These are phyloP conservation scores for Probosciger aterrimus DNA, from an alignment of 2,113 vertebrate genomes.

Conservation along the genomic window DNA sequence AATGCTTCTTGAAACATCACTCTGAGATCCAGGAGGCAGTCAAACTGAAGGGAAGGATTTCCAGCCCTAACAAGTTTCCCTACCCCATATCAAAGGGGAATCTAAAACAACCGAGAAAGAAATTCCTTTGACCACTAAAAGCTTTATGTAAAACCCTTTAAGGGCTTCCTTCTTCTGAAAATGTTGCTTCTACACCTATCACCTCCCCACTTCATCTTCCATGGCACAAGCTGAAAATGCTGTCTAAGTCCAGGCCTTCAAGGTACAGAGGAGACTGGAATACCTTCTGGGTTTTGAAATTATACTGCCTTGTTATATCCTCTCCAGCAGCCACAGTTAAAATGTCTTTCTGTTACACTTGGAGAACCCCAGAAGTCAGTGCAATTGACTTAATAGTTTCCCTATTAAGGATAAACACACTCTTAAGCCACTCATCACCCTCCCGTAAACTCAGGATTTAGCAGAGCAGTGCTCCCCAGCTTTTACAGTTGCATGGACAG, in stretches of 20 bases:
- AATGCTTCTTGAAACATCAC: constrained; percentile 10
- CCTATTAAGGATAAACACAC: not conserved
- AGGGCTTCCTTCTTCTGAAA: constrained; percentile 31
- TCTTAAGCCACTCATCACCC: not conserved
- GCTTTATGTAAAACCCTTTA: constrained; percentile 9
- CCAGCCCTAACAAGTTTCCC: not conserved
- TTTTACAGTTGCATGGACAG: not conserved
- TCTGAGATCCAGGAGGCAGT: not conserved
- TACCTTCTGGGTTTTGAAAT: not conserved
- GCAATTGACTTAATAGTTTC: not conserved
- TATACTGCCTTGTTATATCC: not conserved
- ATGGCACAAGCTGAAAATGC: not conserved
- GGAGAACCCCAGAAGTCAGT: not conserved
- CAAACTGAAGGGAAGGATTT: not conserved
- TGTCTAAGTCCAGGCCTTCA: not conserved
- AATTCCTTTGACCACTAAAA: constrained; percentile 25
- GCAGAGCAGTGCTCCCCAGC: not conserved
- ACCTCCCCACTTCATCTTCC: not conserved
- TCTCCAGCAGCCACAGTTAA: not conserved
- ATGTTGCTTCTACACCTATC: not conserved
- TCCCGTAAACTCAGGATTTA: not conserved
- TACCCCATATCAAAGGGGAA: not conserved
- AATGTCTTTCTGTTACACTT: not conserved
- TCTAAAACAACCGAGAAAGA: constrained; percentile 11
- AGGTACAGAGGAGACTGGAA: not conserved